Evolutionary conservation across 1,140 invertebrate species (phyloP).

Genomic region (Nomia melanderi): DNA sequence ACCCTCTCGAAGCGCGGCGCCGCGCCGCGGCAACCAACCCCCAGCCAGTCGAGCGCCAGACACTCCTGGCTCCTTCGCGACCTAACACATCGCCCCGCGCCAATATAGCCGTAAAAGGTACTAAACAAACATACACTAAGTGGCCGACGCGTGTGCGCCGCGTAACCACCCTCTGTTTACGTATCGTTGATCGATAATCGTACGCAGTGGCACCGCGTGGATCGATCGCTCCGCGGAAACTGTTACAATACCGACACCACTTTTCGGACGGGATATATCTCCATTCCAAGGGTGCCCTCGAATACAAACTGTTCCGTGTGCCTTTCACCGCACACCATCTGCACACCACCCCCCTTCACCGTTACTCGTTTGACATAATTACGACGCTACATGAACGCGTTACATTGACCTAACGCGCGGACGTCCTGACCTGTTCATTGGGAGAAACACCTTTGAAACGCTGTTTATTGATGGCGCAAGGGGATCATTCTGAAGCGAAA

Average conservation of each 20-base stretch:
- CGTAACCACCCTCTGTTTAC: constrained; percentile 26
- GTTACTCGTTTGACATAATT: not conserved
- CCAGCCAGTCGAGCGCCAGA: constrained; percentile 51
- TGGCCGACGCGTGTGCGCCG: constrained; percentile 24
- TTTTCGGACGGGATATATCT: constrained; percentile 14
- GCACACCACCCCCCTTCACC: not conserved
- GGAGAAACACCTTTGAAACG: not conserved
- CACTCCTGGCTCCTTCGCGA: constrained; percentile 54
- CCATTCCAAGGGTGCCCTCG: not conserved
- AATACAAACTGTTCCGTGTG: not conserved
- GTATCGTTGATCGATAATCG: constrained; percentile 62
- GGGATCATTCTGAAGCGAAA: too few relatives aligned
- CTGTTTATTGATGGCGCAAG: too few relatives aligned
- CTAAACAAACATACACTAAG: constrained; percentile 67
- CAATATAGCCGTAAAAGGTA: constrained; percentile 64
- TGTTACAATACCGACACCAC: not conserved
- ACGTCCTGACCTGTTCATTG: not conserved
- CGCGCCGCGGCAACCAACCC: constrained; percentile 57
- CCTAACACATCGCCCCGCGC: constrained; percentile 39
- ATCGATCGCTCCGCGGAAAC: not conserved
- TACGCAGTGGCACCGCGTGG: not conserved
- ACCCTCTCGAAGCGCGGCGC: constrained; percentile 64
- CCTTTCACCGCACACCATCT: too few relatives aligned
- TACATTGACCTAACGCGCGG: too few relatives aligned
- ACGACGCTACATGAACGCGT: not conserved